Base-by-base conservation (phyloP, 1,140 invertebrate species). In the Subanguina moxae region DNA sequence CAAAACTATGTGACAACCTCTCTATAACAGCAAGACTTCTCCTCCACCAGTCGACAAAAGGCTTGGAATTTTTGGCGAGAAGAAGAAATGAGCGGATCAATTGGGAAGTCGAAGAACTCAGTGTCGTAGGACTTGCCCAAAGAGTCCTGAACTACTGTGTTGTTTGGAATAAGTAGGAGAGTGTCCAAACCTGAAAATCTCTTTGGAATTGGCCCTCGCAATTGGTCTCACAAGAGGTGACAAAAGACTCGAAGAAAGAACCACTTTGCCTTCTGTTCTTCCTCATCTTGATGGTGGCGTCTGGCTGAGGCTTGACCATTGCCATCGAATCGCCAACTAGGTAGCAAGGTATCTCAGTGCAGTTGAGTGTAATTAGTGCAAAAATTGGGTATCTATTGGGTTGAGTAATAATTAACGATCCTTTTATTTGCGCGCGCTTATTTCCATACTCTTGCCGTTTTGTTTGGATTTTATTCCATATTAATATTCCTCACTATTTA, bases 51-150 rank as follows among this genome's bases (percentile, higher is more conserved):
- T 15, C 68, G 73, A 19, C 71, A 72, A 23, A 72, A 72, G 15
- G n/a, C 0, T 7, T 64, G 25, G 43, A 72, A 72, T 32, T 64
- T 66, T 19, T 28, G 21, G 1, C 17, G n/a, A 19, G 58, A 66
- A 7, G 71, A 72, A 9, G 73, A 73, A 57, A 72, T 58, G 23
- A 72, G 52, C 27, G 71, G 48, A 25, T 72, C 71, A 45, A 72
- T 74, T 7, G 71, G 71, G 42, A 72, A 72, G 21, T 72, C 71
- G 45, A 72, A 72, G 48, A 67, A 72, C 52, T 74, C 70, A 1
- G 70, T 74, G 3, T 67, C 28, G 23, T 72, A 72, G 28, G 65
- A 48, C 27, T 58, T 73, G 38, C 67, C 67, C n/a, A 71, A 62
- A 27, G 45, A 38, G 15, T 71, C 69, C 72, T 65, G 38, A 48